A percentile compares a stretch with the other conserved stretches of the same genome.
Evolutionary conservation across 2,113 vertebrate species (phyloP).

Genomic region (Festucalex cinctus): DNA sequence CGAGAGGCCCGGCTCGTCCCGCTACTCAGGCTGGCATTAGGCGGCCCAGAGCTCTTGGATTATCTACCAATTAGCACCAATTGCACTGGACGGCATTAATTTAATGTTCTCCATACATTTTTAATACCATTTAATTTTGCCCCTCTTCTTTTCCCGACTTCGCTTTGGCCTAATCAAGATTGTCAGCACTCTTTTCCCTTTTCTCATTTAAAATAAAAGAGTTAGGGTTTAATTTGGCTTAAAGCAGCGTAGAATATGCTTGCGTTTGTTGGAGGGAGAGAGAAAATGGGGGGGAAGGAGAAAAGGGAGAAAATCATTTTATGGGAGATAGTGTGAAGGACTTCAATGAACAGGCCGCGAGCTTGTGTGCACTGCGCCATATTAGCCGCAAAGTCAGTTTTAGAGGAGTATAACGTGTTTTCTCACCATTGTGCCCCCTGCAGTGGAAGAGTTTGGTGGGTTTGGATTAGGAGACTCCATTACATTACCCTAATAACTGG

Average conservation of each 20-base stretch:
- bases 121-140: slow-evolving; percentile 74
- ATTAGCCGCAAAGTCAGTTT: slow-evolving; percentile 65
- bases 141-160: slow-evolving; percentile 53
- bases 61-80: slow-evolving; percentile 82
- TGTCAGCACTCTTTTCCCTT: slow-evolving; percentile 69
- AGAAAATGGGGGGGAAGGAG: slow-evolving; percentile 35
- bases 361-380: slow-evolving; percentile 60
- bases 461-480: slow-evolving; percentile 73
- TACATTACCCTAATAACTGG: slow-evolving; percentile 75
- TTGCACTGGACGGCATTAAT: slow-evolving; percentile 75
- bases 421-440: slow-evolving; percentile 67
- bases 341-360: slow-evolving; percentile 69
- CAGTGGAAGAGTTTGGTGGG: slow-evolving; percentile 65
- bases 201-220: slow-evolving; percentile 79
- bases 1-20: slow-evolving; percentile 60
- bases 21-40: slow-evolving; percentile 62
- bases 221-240: slow-evolving; percentile 76
- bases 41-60: slow-evolving; percentile 71
- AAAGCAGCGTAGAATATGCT: slow-evolving; percentile 72
- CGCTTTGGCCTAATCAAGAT: slow-evolving; percentile 70
- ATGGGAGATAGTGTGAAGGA: slow-evolving; percentile 77
- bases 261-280: slow-evolving; percentile 64
- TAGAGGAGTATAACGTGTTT: slow-evolving; percentile 64
- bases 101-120: slow-evolving; percentile 71
- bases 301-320: slow-evolving; percentile 76